Evolutionary conservation across 2,113 vertebrate species (phyloP).

Genomic region (Pelvicachromis taeniatus): DNA sequence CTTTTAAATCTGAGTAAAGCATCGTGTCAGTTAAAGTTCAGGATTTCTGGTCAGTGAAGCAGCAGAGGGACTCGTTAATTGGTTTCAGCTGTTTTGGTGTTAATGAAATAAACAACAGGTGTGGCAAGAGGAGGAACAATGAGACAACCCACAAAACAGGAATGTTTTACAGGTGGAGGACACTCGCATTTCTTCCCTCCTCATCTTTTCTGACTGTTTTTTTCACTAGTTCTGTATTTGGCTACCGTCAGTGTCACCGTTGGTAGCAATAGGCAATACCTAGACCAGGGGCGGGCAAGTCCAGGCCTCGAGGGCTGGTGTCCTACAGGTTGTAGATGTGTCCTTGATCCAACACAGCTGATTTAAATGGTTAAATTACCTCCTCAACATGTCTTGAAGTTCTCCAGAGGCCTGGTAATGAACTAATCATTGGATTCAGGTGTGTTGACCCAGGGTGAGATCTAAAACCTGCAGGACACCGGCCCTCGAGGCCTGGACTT

Average conservation of each 20-base stretch:
- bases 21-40: neutral
- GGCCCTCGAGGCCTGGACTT: no score
- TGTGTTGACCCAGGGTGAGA: no score
- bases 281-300: no score
- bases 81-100: neutral
- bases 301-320: no score
- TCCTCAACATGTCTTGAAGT: no score
- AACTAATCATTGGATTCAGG: no score
- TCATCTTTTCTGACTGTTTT: neutral
- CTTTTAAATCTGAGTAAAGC: neutral
- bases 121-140: neutral
- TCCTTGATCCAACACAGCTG: no score
- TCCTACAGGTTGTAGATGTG: no score
- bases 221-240: neutral
- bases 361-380: no score
- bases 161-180: neutral
- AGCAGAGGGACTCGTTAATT: neutral
- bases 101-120: neutral
- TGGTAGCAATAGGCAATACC: neutral
- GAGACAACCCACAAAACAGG: neutral
- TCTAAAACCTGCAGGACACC: no score
- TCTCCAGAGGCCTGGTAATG: no score
- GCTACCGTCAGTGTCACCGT: neutral
- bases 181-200: neutral
- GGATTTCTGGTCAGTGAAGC: neutral